phyloP scores from a whole-genome alignment of 2,113 vertebrate species.

The human region DNA sequence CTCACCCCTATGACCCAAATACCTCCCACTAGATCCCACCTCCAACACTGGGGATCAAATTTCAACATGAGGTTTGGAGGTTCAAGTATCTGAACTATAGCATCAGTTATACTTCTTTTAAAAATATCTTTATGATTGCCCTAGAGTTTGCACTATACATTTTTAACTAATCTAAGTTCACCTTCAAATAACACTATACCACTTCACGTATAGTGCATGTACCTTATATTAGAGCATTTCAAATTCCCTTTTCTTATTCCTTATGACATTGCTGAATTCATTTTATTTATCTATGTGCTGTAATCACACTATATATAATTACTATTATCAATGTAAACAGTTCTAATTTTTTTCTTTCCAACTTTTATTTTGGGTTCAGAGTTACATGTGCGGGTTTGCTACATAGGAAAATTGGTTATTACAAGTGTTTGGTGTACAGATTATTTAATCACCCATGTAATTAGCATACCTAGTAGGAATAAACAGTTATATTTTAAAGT shows the following conservation, averaged over 20 bases:
- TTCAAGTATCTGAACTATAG: background rate
- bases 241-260: background rate
- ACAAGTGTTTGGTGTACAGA: no score
- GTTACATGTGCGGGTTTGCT: no score
- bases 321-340: background rate
- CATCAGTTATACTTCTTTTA: background rate
- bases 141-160: background rate
- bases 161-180: background rate
- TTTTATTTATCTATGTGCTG: background rate
- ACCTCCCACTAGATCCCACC: background rate
- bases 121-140: background rate
- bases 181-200: background rate
- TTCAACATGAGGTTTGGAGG: background rate
- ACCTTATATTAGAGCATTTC: no score
- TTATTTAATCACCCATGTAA: no score
- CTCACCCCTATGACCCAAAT: background rate
- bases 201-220: background rate
- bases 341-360: no score
- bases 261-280: background rate
- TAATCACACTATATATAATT: background rate
- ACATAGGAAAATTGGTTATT: no score
- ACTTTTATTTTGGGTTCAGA: no score
- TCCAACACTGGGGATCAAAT: background rate
- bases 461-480: no score
- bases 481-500: background rate